Conservation (phyloP, 2,113 vertebrate species). For the Oryctolagus cuniculus region DNA sequence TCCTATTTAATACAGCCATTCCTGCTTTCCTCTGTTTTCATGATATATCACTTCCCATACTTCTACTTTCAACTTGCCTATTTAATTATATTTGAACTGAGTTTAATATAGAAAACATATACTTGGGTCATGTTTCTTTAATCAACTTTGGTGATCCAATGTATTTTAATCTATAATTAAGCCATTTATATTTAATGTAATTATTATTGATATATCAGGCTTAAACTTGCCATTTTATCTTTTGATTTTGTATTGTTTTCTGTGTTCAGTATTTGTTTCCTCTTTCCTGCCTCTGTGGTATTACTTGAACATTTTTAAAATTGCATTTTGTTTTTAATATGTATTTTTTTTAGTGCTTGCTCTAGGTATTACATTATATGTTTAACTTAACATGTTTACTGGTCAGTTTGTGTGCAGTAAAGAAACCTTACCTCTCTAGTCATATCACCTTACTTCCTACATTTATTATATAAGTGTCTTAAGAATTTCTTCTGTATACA, state of each 20-base stretch:
- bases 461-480: background rate
- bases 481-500: background rate
- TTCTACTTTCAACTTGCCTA: no score
- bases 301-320: background rate
- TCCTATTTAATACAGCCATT: no score
- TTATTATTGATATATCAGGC: background rate
- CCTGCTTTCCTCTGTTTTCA: no score
- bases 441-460: background rate
- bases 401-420: background rate
- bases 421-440: background rate
- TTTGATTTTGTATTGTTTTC: background rate
- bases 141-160: background rate
- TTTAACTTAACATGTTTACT: background rate
- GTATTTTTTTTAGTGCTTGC: background rate
- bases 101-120: background rate
- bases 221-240: background rate
- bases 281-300: background rate
- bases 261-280: background rate
- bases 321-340: background rate
- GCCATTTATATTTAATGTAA: background rate
- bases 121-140: background rate
- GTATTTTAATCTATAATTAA: background rate
- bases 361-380: background rate
- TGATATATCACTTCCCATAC: no score
- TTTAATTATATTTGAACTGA: background rate